Conservation (phyloP, 1,140 invertebrate species). For the Micrasema minimum region DNA sequence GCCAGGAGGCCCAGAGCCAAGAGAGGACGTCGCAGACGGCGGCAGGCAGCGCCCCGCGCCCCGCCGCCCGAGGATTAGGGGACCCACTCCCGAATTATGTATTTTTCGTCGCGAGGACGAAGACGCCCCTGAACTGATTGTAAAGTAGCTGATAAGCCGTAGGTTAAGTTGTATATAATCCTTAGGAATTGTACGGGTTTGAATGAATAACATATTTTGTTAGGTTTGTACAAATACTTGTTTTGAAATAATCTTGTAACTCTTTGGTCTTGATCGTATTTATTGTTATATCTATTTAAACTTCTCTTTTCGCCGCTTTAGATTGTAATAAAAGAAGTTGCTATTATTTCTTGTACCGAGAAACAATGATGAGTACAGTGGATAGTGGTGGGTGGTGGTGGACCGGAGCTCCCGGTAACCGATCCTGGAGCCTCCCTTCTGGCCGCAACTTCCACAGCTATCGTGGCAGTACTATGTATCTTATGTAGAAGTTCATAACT, state of each 20-base stretch:
- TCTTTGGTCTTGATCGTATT: constrained; percentile 19
- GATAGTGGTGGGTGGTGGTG: too few relatives aligned
- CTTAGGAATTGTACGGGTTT: constrained; percentile 38
- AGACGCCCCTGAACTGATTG: constrained; percentile 38
- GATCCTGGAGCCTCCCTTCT: background rate
- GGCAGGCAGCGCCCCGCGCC: background rate
- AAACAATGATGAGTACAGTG: too few relatives aligned
- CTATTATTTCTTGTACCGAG: too few relatives aligned
- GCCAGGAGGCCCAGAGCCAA: constrained; percentile 8
- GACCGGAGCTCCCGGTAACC: background rate
- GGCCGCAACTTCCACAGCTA: background rate
- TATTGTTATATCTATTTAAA: background rate
- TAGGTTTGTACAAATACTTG: constrained; percentile 18
- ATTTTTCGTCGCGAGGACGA: constrained; percentile 16
- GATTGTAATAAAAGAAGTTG: too few relatives aligned
- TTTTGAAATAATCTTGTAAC: constrained; percentile 15
- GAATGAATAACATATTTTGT: constrained; percentile 31
- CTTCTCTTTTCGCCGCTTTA: background rate
- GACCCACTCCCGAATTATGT: constrained; percentile 10
- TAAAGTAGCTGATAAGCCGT: constrained; percentile 31
- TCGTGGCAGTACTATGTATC: too few relatives aligned
- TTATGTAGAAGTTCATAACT: too few relatives aligned
- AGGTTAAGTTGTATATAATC: constrained; percentile 31
- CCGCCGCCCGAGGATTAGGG: constrained; percentile 13
- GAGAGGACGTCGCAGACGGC: constrained; percentile 7